phyloP scores from a whole-genome alignment of 1,140 invertebrate genomes.

The Sinella curviseta region DNA sequence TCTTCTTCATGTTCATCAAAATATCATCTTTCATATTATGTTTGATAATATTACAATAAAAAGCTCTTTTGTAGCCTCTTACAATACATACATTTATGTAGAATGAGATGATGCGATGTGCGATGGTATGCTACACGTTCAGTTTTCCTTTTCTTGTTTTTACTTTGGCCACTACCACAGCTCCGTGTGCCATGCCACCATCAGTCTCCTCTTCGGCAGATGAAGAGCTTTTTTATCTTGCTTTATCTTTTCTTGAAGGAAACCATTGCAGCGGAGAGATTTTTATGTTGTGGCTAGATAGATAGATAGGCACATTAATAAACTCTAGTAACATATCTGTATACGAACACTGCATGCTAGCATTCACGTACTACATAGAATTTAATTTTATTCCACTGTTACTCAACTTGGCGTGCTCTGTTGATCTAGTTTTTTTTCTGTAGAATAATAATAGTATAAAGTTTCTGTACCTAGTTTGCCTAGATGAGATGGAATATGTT shows the following conservation, averaged over 20 bases:
- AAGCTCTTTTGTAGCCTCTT: neutral
- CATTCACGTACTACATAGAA: too few relatives aligned
- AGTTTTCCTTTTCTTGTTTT: neutral
- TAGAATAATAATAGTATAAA: neutral
- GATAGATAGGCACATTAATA: neutral
- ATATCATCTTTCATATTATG: constrained; percentile 25
- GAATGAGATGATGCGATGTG: too few relatives aligned
- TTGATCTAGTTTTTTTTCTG: constrained; percentile 11
- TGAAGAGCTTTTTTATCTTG: constrained; percentile 25
- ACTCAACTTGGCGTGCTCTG: neutral
- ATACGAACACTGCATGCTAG: too few relatives aligned
- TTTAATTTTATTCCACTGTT: too few relatives aligned
- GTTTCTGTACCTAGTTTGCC: neutral
- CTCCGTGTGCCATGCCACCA: constrained; percentile 15
- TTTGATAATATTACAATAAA: constrained; percentile 25
- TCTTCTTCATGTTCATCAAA: neutral
- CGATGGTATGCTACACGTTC: too few relatives aligned
- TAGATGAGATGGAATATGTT: neutral
- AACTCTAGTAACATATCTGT: too few relatives aligned
- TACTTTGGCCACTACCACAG: neutral
- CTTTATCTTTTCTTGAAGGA: constrained; percentile 18
- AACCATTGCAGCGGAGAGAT: constrained; percentile 10
- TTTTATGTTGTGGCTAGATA: neutral
- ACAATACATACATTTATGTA: neutral
- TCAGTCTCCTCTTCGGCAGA: constrained; percentile 24